These are phyloP conservation scores for Agrochola litura DNA, from an alignment of 2,888 invertebrate species.

Conservation along the genomic window DNA sequence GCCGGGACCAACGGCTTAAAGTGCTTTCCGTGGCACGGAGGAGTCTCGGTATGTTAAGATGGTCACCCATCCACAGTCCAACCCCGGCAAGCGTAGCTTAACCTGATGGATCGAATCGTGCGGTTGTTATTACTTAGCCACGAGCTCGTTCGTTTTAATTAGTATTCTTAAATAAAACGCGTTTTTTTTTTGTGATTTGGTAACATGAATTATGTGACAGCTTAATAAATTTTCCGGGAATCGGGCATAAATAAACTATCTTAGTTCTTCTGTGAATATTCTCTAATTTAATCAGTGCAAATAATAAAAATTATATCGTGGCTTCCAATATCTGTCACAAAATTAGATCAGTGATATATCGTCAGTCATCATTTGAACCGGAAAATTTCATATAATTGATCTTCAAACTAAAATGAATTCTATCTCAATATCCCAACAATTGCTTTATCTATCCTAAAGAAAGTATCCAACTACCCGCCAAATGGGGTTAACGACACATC, in stretches of 20 bases:
- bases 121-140: too few relatives aligned
- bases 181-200: too few relatives aligned
- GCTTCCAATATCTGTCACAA: not conserved
- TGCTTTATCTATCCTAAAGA: conserved; percentile 37
- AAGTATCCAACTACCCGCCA: conserved; percentile 34
- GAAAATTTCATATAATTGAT: not conserved
- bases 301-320: too few relatives aligned
- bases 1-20: too few relatives aligned
- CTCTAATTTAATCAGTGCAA: not conserved
- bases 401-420: not conserved
- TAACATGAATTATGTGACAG: too few relatives aligned
- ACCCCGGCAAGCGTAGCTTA: too few relatives aligned
- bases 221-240: not conserved
- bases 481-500: conserved; percentile 38
- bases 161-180: not conserved
- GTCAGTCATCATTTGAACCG: not conserved
- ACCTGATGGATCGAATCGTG: too few relatives aligned
- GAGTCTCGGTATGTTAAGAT: too few relatives aligned
- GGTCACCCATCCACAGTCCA: too few relatives aligned
- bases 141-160: not conserved
- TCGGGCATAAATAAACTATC: not conserved
- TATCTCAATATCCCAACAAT: conserved; percentile 1
- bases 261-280: not conserved
- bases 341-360: not conserved
- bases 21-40: too few relatives aligned